Base-by-base conservation (phyloP, 1,140 invertebrate genomes). In the Zaprionus kolodkinae region DNA sequence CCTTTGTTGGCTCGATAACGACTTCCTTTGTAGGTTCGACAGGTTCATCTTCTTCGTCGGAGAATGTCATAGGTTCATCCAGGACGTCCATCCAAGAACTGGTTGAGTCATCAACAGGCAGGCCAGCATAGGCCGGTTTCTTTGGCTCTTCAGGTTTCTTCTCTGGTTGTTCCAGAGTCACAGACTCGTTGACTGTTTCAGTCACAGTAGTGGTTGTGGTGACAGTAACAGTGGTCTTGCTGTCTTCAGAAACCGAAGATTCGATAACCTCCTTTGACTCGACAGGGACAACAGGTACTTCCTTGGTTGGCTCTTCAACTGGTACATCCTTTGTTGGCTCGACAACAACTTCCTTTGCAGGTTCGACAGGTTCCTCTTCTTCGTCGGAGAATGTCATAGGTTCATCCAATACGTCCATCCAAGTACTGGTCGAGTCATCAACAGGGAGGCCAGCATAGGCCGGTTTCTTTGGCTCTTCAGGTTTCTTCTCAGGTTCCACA, bases 361-460 rank as follows among this genome's bases (percentile, higher is more conserved):
- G 50, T n/a, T 65, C 40, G 55, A 38, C 13, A 4, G 69, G 0
- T 50, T 65, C 62, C 68, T 93, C 92, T 21, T 93, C 92, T 45
- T 93, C 76, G n/a, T 81, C 92, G 21, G 91, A 90, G 73, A 94
- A 92, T 15, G 82, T 81, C 60, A 94, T 93, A 59, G 93, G 92
- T 81, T 94, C 93, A 76, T 94, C 94, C 59, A 94, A 72, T 56
- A 94, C 91, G 85, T 93, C 93, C 89, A 94, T 93, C 93, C 93
- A 94, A 15, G 92, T 77, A 67, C 93, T 93, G 15, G 92, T 63
- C 1, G 93, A 90, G 67, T 93, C 89, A 68, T 94, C 93, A 38
- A 94, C 93, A 25, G 93, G 93, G 33, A 94, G 82, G 21, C 92
- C 93, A 61, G 92, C 93, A 75, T 93, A 93, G 6, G 83, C 77